These are phyloP conservation scores for Protobothrops mucrosquamatus DNA, from an alignment of 2,113 vertebrate genomes.

Conservation along the genomic window DNA sequence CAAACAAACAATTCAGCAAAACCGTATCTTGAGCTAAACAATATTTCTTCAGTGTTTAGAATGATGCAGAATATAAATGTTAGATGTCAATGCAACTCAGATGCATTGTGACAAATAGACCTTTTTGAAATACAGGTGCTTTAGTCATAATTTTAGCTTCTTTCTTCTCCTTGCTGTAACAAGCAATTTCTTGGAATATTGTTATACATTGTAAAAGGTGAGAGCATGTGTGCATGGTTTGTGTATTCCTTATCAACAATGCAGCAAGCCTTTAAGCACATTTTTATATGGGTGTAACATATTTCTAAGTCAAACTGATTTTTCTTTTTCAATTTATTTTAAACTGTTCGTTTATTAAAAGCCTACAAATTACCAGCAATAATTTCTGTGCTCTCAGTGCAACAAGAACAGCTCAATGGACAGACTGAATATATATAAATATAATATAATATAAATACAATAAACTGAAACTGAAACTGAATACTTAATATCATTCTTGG, in stretches of 20 bases:
- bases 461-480: too few relatives aligned
- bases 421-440: slow-evolving; percentile 50
- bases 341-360: slow-evolving; percentile 44
- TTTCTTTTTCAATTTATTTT: slow-evolving; percentile 4
- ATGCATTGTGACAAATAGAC: slow-evolving; percentile 2
- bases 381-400: slow-evolving; percentile 44
- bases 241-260: not conserved
- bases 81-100: not conserved
- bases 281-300: not conserved
- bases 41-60: slow-evolving; percentile 6
- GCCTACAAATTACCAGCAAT: slow-evolving; percentile 44
- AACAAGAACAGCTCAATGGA: slow-evolving; percentile 39
- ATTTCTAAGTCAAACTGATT: not conserved
- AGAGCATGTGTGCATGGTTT: not conserved
- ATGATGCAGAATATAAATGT: slow-evolving; percentile 21
- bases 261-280: not conserved
- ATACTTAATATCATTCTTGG: slow-evolving; percentile 43
- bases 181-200: not conserved
- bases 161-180: slow-evolving; percentile 17
- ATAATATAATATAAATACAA: too few relatives aligned
- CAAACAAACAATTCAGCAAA: not conserved
- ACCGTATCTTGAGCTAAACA: not conserved
- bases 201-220: not conserved
- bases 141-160: not conserved
- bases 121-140: not conserved